phyloP scores from a whole-genome alignment of 2,888 invertebrate genomes.

The Spialia ferax region DNA sequence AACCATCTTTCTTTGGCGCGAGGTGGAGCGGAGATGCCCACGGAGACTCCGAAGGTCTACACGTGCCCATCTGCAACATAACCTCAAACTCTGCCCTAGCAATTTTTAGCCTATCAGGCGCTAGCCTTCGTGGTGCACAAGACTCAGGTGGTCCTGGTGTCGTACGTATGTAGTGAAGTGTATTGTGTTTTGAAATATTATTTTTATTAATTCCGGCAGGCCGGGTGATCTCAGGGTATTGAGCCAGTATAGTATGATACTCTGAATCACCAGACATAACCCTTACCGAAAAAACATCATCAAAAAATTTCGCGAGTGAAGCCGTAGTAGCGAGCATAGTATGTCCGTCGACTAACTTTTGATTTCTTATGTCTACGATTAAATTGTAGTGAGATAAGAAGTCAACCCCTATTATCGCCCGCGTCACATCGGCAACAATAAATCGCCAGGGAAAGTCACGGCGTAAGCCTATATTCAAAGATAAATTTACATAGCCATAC shows the following conservation, averaged over 20 bases:
- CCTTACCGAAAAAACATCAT: not conserved
- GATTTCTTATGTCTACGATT: slow-evolving; percentile 50
- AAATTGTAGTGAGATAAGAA: slow-evolving; percentile 52
- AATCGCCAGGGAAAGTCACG: slow-evolving; percentile 49
- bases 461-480: slow-evolving; percentile 48
- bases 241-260: not conserved
- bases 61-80: slow-evolving; percentile 11
- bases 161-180: slow-evolving; percentile 2
- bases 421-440: slow-evolving; percentile 50
- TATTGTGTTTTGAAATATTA: not conserved
- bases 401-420: slow-evolving; percentile 52
- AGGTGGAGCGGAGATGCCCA: slow-evolving; percentile 42
- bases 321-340: slow-evolving; percentile 2
- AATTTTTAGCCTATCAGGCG: slow-evolving; percentile 9
- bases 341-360: not conserved
- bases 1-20: slow-evolving; percentile 41
- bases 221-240: not conserved
- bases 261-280: not conserved
- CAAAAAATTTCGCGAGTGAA: not conserved
- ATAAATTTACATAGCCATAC: slow-evolving; percentile 12
- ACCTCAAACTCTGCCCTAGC: slow-evolving; percentile 4
- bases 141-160: slow-evolving; percentile 10
- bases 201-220: not conserved
- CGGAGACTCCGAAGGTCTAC: slow-evolving; percentile 20
- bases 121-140: slow-evolving; percentile 4